Conservation (phyloP, 2,113 vertebrate genomes). For the Pseudorasbora parva region DNA sequence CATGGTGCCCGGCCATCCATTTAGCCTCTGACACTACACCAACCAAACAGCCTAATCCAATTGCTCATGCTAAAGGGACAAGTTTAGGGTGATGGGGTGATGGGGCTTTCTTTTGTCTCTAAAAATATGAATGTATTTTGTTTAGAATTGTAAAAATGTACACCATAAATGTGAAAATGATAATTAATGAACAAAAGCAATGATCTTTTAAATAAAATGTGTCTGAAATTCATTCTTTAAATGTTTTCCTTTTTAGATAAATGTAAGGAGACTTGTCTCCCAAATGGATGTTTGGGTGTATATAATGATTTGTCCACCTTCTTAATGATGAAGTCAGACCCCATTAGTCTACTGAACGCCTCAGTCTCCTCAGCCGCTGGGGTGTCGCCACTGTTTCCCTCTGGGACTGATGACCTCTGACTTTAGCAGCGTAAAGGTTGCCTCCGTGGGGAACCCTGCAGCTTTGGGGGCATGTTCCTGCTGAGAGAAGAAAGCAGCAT, state of each 20-base stretch:
- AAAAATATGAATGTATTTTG: neutral
- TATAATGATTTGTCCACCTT: slow-evolving; percentile 34
- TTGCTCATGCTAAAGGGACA: slow-evolving; percentile 67
- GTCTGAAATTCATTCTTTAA: neutral
- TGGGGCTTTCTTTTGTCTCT: neutral
- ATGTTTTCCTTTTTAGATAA: no score
- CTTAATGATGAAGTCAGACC: slow-evolving; percentile 52
- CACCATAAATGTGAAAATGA: neutral
- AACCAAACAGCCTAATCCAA: slow-evolving; percentile 71
- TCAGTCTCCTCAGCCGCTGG: slow-evolving; percentile 45
- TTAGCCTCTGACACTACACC: slow-evolving; percentile 72
- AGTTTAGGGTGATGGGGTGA: slow-evolving; percentile 43
- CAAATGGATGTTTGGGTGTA: slow-evolving; percentile 13
- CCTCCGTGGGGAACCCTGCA: slow-evolving; percentile 61
- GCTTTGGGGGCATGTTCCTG: slow-evolving; percentile 68
- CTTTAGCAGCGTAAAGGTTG: slow-evolving; percentile 64
- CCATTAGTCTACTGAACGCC: slow-evolving; percentile 58
- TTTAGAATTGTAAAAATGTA: neutral
- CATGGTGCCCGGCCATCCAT: slow-evolving; percentile 74
- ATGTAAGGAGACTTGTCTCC: neutral
- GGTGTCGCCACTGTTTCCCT: slow-evolving; percentile 66
- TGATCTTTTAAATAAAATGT: neutral
- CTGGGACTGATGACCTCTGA: slow-evolving; percentile 63
- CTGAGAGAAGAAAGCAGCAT: slow-evolving; percentile 53
- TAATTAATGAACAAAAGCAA: neutral